Evolutionary conservation across 2,113 vertebrate species (phyloP).

Genomic region (Rhinolophus sinicus): DNA sequence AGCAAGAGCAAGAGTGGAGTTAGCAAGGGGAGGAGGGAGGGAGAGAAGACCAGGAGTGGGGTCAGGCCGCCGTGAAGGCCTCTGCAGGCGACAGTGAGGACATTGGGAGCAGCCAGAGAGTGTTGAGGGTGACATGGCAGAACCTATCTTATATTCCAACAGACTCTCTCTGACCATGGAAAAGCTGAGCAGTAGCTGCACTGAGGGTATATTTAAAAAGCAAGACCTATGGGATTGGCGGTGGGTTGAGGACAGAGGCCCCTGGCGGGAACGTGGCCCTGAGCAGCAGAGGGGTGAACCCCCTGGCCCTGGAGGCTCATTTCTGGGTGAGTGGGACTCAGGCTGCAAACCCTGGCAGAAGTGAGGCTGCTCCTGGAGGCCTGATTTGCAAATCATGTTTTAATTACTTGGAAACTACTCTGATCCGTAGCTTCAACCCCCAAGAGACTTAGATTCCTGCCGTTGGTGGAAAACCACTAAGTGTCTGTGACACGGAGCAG

Average conservation of each 20-base stretch:
- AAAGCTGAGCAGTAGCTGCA: background rate
- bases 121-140: fast-evolving
- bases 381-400: background rate
- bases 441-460: background rate
- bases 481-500: background rate
- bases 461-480: background rate
- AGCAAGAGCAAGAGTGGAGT: background rate
- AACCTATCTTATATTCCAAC: fast-evolving
- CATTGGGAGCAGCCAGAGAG: fast-evolving
- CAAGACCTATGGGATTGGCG: fast-evolving
- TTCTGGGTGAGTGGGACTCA: background rate
- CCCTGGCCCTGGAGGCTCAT: fast-evolving
- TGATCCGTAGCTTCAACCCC: background rate
- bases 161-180: fast-evolving
- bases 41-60: fast-evolving
- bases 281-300: fast-evolving
- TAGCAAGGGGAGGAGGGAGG: background rate
- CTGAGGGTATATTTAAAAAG: background rate
- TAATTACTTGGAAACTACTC: background rate
- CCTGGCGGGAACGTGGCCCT: fast-evolving
- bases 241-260: fast-evolving
- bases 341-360: background rate
- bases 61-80: background rate
- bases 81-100: background rate
- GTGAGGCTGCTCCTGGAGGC: too few relatives aligned